phyloP scores from a whole-genome alignment of 2,797 vertebrate species.

The Peromyscus nudipes region DNA sequence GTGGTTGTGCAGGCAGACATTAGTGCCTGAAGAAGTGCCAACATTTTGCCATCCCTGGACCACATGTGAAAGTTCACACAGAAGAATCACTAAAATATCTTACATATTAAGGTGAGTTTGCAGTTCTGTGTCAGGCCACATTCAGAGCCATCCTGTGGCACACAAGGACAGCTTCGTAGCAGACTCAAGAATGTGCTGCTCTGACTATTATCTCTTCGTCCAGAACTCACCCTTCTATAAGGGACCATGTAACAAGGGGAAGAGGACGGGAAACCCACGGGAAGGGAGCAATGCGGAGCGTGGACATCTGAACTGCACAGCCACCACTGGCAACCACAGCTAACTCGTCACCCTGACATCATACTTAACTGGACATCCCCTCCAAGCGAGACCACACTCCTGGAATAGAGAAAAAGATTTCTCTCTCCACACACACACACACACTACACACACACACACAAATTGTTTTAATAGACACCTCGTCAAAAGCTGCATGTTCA shows the following conservation, averaged over 20 bases:
- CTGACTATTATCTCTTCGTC: accelerated
- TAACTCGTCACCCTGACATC: neutral
- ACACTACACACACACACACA: neutral
- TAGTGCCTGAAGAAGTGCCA: accelerated
- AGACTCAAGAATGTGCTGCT: neutral
- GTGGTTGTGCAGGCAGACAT: neutral
- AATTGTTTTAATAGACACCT: neutral
- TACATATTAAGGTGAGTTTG: neutral
- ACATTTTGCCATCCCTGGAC: neutral
- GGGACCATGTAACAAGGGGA: accelerated
- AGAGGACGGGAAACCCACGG: accelerated
- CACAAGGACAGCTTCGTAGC: neutral
- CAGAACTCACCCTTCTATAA: neutral
- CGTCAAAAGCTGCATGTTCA: accelerated
- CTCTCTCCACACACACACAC: neutral
- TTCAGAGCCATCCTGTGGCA: neutral
- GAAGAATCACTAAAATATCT: neutral
- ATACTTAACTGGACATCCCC: neutral
- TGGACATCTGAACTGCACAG: neutral
- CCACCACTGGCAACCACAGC: accelerated
- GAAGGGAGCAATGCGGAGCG: accelerated
- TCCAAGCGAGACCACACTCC: neutral
- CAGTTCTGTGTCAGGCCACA: neutral
- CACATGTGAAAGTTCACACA: neutral
- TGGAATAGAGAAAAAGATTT: neutral